Evolutionary conservation across 35 echinoderm and acorn worm genomes (phyloP).

Genomic region (Amphiura filiformis): DNA sequence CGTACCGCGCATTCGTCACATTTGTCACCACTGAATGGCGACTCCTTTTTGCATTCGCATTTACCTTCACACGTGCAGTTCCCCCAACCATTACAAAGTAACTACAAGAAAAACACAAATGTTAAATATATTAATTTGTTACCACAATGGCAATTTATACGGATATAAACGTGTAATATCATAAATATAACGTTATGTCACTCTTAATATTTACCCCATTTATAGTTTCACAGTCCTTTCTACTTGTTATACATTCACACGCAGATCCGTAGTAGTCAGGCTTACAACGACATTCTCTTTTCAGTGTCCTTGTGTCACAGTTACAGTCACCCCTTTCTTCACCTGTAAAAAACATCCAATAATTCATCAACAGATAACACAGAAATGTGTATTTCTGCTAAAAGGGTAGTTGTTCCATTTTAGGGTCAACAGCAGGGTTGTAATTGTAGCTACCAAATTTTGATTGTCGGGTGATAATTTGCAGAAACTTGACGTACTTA

Average conservation of each 20-base stretch:
- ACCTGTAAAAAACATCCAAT: slow-evolving; percentile 31
- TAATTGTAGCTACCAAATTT: too few species aligned
- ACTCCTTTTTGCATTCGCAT: neutral
- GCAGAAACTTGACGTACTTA: too few species aligned
- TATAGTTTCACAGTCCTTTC: slow-evolving; percentile 51
- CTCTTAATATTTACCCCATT: slow-evolving; percentile 98
- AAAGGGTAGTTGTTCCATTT: too few species aligned
- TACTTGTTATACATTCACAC: slow-evolving; percentile 60
- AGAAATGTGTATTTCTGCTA: too few species aligned
- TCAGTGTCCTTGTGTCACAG: slow-evolving; percentile 47
- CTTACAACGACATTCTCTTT: slow-evolving; percentile 59
- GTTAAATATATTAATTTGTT: too few species aligned
- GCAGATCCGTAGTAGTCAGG: slow-evolving; percentile 43
- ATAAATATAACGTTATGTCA: too few species aligned
- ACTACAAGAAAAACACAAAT: neutral
- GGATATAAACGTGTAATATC: too few species aligned
- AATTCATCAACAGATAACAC: neutral
- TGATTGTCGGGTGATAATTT: too few species aligned
- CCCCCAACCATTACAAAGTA: neutral
- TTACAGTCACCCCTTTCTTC: slow-evolving; percentile 61
- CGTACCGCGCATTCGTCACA: neutral
- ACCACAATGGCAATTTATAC: too few species aligned
- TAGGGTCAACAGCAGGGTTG: too few species aligned
- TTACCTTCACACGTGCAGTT: neutral
- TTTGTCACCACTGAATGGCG: neutral